phyloP scores from a whole-genome alignment of 2,888 invertebrate species.

The Acanthopleura granulata region DNA sequence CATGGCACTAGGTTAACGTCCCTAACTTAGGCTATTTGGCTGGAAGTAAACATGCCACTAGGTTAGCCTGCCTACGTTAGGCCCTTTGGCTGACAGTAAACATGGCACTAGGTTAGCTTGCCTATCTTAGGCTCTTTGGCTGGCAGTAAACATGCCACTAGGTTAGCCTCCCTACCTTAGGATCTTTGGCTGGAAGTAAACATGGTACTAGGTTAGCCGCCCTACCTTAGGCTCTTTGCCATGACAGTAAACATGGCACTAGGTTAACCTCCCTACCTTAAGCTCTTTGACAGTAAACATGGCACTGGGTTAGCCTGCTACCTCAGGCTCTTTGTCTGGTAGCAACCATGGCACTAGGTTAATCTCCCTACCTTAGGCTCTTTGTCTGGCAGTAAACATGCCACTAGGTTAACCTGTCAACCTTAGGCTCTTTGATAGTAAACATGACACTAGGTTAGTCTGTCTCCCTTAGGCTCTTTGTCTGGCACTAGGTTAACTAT shows the following conservation, averaged over 20 bases:
- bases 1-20: no score
- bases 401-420: background rate
- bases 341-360: background rate
- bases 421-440: background rate
- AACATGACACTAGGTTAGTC: background rate
- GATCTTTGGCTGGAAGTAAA: background rate
- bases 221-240: background rate
- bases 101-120: background rate
- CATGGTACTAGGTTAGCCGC: background rate
- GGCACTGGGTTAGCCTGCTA: background rate
- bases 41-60: no score
- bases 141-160: background rate
- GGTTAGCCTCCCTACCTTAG: background rate
- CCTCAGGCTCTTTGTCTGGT: background rate
- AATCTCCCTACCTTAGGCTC: background rate
- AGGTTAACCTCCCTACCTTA: background rate
- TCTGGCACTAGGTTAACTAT: background rate
- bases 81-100: background rate
- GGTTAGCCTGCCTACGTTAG: background rate
- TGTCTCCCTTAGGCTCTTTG: background rate
- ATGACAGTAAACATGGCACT: background rate
- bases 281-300: background rate
- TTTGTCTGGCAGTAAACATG: conserved; percentile 1
- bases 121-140: background rate
- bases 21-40: no score